Base-by-base conservation (phyloP, 2,797 vertebrate genomes). In the Lepilemur ruficaudatus region DNA sequence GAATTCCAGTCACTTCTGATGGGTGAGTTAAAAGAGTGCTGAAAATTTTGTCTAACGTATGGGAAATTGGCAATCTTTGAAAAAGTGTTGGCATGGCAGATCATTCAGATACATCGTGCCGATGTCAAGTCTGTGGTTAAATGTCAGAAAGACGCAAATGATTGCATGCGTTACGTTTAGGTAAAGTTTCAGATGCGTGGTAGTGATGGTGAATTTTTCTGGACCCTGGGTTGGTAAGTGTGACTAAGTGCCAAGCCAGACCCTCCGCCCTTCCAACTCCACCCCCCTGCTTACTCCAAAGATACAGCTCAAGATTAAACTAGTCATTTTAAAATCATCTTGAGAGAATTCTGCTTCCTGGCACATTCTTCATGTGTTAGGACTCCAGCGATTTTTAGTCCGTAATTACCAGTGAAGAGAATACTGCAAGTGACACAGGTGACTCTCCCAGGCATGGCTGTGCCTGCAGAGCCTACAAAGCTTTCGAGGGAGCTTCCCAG, bases 321-420 rank as follows among this genome's bases (percentile, higher is more conserved):
- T 28, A 78, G 41, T 20, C 61, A 75, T 73, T 90, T 84, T 32
- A 22, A 92, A 70, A 48, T 32, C 5, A 0, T 55, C 89, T 82
- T n/a, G 50, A 85, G 72, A 75, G 72, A 78, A 38, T 70, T 76
- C 48, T 30, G 41, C 35, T 88, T 93, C 65, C 90, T 41, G 41
- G 48, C 30, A 65, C 25, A 73, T 84, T 38, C 55, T 90, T 94
- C 55, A 22, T 4, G 15, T 23, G 4, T 85, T 72, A 89, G 50
- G 43, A 63, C 67, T 88, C 22, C 10, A n/a, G 93, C 59, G 88
- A 79, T 57, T 96, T 95, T 90, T 69, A 32, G 93, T 89, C 78
- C 55, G 7, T 95, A 93, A 78, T 87, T 80, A 69, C 75, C 59
- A 69, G 43, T 52, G 13, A n/a, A 30, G 79, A 80, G 82, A 76